Evolutionary conservation across 2,113 vertebrate species (phyloP), one percentile per base, ranked within the genome.

Genomic region (Leptosomus discolor): DNA sequence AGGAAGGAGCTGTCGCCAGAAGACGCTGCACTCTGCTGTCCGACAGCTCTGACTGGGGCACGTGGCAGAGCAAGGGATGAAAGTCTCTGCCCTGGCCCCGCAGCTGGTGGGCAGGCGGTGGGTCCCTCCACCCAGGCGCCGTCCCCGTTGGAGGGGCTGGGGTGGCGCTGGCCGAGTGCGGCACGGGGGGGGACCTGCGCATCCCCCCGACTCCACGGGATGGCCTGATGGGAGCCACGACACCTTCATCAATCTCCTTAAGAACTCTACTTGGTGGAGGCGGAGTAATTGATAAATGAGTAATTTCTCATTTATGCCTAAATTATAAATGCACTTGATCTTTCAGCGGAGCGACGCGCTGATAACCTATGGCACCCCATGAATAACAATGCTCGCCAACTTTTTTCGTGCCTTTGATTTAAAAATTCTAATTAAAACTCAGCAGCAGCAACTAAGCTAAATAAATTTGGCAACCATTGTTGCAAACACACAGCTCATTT

Each of bases 361-460:
- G 77, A 58, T 45, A 84, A 56, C 65, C 77, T 37, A 5, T 13
- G 34, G 73, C 63, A 19, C 41, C 71, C 85, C 7, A 0, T 30
- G 85, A 95, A 45, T 54, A 92, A 78, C 82, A 41, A 23, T 0
- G 2, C 67, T 51, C 71, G 84, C 41, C 85, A 68, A 77, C 11
- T 81, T 46, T n/a, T 68, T 71, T 26, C 5, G 4, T 63, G 70
- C 45, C 56, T 57, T 84, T 60, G 84, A 90, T 84, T 89, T 91
- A 91, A 65, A 92, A 90, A 71, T n/a, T 37, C 69, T 58, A 94
- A 97, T 96, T 94, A 84, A 95, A 95, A 39, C 84, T 71, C 86
- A 90, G 90, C 81, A 61, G 90, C 46, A 63, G 86, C 77, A 78
- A 78, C 73, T 63, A 54, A 85, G 88, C 79, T 77, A 64, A 88